Conservation (phyloP, 2,797 vertebrate species). For the Urophycis tenuis region DNA sequence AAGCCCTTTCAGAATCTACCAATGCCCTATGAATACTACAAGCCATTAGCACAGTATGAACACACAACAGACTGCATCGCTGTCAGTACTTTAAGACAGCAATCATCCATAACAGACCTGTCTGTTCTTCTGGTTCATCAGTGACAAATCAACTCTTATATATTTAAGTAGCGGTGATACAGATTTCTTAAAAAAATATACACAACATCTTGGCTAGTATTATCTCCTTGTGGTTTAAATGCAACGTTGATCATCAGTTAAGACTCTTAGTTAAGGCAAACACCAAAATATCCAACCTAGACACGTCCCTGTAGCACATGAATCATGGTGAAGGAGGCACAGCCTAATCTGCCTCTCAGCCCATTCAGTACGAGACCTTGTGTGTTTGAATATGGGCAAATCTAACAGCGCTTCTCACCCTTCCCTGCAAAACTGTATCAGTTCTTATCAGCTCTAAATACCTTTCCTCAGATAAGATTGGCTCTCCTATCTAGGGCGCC, state of each 20-base stretch:
- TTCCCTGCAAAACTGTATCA: neutral
- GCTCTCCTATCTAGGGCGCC: conserved; percentile 42
- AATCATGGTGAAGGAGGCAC: conserved; percentile 13
- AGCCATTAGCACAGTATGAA: conserved; percentile 26
- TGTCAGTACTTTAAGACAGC: conserved; percentile 20
- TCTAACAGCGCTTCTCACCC: neutral
- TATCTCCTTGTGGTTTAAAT: conserved; percentile 43
- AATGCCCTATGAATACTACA: conserved; percentile 17
- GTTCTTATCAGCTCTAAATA: conserved; percentile 17
- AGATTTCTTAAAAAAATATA: conserved; percentile 31
- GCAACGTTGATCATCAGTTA: conserved; percentile 28
- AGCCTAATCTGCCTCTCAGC: too few species aligned
- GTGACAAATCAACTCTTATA: conserved; percentile 5
- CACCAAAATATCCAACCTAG: neutral
- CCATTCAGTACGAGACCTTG: neutral
- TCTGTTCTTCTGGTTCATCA: conserved; percentile 12
- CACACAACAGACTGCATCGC: conserved; percentile 17
- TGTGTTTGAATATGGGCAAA: neutral
- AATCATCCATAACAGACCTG: conserved; percentile 16
- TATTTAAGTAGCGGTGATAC: neutral
- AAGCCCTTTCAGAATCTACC: neutral
- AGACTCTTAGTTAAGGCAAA: conserved; percentile 14
- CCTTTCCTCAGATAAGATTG: neutral
- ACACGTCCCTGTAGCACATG: conserved; percentile 8
- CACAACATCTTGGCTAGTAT: conserved; percentile 23